Conservation (phyloP, 2,888 invertebrate species). For the Athrips mouffetella region DNA sequence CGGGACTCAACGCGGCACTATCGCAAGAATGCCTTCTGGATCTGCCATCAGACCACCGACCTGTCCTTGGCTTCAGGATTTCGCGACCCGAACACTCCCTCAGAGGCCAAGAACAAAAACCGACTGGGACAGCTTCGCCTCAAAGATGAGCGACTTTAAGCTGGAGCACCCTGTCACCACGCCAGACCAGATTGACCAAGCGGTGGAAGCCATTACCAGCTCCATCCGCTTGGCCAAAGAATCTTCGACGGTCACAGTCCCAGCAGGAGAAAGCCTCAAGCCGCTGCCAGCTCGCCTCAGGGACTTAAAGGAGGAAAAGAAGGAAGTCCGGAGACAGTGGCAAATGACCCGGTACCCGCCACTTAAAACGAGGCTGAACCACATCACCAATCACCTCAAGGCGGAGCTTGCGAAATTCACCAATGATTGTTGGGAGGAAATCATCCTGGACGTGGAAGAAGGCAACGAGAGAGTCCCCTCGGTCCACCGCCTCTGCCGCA, state of each 20-base stretch:
- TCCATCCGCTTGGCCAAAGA: background rate
- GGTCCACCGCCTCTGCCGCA: constrained; percentile 3
- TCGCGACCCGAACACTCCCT: too few relatives aligned
- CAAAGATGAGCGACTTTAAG: too few relatives aligned
- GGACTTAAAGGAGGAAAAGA: too few relatives aligned
- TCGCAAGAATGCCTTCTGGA: too few relatives aligned
- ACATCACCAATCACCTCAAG: too few relatives aligned
- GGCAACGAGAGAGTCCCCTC: background rate
- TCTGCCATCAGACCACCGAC: too few relatives aligned
- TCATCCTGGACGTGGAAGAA: background rate
- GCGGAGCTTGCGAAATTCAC: background rate
- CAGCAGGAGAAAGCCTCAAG: background rate
- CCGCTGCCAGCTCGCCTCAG: background rate
- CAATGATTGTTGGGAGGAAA: background rate
- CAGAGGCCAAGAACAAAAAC: too few relatives aligned
- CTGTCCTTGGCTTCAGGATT: too few relatives aligned
- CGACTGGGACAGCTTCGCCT: too few relatives aligned
- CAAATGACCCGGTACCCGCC: background rate
- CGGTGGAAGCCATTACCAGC: background rate
- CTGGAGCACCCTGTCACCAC: too few relatives aligned
- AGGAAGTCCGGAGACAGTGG: background rate
- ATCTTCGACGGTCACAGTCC: background rate
- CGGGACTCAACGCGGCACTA: too few relatives aligned
- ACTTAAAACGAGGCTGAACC: background rate
- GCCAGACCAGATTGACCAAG: background rate